A percentile compares a stretch with the other conserved stretches of the same genome.
These are phyloP conservation scores for Drosophila funebris DNA, from an alignment of 1,140 invertebrate genomes.

Conservation along the genomic window DNA sequence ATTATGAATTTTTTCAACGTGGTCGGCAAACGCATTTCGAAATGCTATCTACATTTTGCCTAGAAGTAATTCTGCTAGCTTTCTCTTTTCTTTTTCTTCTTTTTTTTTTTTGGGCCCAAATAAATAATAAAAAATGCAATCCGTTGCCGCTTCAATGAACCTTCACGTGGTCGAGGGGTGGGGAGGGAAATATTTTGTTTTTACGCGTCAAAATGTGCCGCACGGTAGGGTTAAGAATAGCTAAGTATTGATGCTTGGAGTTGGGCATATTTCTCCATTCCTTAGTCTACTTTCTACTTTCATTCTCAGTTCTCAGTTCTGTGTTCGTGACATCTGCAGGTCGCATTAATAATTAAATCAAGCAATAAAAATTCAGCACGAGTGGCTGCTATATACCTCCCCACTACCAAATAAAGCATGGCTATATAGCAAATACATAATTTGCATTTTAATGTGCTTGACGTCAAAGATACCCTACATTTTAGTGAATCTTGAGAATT, in stretches of 20 bases:
- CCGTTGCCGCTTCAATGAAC: conserved; percentile 74
- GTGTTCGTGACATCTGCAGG: conserved; percentile 80
- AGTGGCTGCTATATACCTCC: conserved; percentile 43
- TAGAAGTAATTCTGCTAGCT: conserved; percentile 53
- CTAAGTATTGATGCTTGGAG: conserved; percentile 44
- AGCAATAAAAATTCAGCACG: conserved; percentile 82
- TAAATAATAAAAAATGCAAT: conserved; percentile 82
- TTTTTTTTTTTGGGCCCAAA: conserved; percentile 53
- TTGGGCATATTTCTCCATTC: background rate
- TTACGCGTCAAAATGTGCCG: conserved; percentile 72
- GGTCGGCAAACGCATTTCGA: conserved; percentile 55
- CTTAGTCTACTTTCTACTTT: conserved; percentile 1
- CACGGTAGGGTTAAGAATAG: conserved; percentile 72
- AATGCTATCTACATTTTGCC: conserved; percentile 62
- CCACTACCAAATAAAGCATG: conserved; percentile 8
- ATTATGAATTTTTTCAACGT: conserved; percentile 72
- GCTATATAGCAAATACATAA: conserved; percentile 29
- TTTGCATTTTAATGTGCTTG: background rate
- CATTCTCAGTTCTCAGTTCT: conserved; percentile 1
- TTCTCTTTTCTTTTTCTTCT: no score
- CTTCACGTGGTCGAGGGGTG: background rate
- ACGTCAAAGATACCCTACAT: background rate
- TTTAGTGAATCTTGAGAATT: no score
- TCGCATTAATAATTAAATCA: conserved; percentile 82
- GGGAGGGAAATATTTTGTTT: conserved; percentile 54